Evolutionary conservation across 1,140 invertebrate genomes (phyloP), one percentile per base, ranked within the genome.

Genomic region (Drosophila pallidifrons): DNA sequence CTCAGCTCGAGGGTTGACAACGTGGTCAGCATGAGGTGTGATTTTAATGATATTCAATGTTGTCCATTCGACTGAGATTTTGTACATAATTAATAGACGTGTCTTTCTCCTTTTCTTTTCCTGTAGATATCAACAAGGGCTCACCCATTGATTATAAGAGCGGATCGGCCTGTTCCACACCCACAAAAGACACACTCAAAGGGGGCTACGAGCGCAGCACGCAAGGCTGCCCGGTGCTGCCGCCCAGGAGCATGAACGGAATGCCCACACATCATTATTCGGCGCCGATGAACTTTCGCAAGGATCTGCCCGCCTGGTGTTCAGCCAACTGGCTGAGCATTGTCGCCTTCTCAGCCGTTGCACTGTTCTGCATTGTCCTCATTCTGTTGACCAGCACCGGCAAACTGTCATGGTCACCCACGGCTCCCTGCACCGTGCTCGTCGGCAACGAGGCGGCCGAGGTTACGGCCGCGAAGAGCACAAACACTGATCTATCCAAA

Each of bases 291-390:
- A 97, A 98, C 92, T 97, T 98, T 90, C 96, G 97, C 87, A 98
- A 98, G 94, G 96, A 96, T 75, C 94, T 97, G 77, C 95, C 96
- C 25, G 97, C 96, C 41, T 95, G 95, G 92, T 98, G 97, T 93
- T 96, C 96, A 57, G 98, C 97, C 97, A 97, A 97, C 93, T 97
- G 97, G 92, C 96, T 97, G 55, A 97, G 97, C 20, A 96, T 98
- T 82, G 95, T 96, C 57, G 96, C 97, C 83, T 96, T 98, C 82
- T 95, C 97, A 91, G 94, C 97, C 69, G 96, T 96, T 72, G 94
- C 97, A 72, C 94, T 97, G 74, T 94, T 98, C 74, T 95, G 96
- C 71, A 96, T 97, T 60, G 96, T 96, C 61, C 94, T 98, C 58
- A 96, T 96, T 61, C 98, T 98, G 93, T 96, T 98, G 93, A 96